Conservation (phyloP, 2,797 vertebrate genomes). For the Heteromormyrus szaboi region DNA sequence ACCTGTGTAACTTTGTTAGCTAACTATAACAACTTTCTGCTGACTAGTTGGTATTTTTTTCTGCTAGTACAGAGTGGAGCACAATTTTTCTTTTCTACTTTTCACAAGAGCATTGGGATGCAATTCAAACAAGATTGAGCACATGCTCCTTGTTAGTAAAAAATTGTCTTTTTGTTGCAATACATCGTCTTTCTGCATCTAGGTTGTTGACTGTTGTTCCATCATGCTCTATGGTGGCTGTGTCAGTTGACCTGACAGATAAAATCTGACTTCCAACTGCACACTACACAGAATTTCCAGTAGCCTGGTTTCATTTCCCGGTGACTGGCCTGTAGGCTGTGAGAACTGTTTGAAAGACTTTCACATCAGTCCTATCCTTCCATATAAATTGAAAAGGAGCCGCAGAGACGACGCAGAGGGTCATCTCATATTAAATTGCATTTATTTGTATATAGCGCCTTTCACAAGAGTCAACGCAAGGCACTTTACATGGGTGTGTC, state of each 20-base stretch:
- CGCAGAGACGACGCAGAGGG: neutral
- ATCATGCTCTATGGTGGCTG: neutral
- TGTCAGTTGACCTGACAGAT: neutral
- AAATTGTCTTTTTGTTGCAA: neutral
- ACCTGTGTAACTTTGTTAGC: neutral
- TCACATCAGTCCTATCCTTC: neutral
- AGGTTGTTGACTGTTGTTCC: neutral
- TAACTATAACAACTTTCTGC: neutral
- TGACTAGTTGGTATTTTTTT: neutral
- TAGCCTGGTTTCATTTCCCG: neutral
- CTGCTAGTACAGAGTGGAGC: neutral
- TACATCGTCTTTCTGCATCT: neutral
- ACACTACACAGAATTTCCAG: neutral
- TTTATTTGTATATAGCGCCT: neutral
- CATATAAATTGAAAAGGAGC: neutral
- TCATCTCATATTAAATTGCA: neutral
- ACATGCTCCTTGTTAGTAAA: neutral
- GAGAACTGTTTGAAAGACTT: neutral
- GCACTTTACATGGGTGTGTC: neutral
- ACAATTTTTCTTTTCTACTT: neutral
- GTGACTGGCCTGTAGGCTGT: neutral
- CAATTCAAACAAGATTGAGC: neutral
- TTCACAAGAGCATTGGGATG: neutral
- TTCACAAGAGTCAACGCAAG: neutral
- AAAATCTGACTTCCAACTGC: neutral